Evolutionary conservation across 2,888 invertebrate species (phyloP), one percentile per base, ranked within the genome.

Genomic region (Temnothorax ravouxi): DNA sequence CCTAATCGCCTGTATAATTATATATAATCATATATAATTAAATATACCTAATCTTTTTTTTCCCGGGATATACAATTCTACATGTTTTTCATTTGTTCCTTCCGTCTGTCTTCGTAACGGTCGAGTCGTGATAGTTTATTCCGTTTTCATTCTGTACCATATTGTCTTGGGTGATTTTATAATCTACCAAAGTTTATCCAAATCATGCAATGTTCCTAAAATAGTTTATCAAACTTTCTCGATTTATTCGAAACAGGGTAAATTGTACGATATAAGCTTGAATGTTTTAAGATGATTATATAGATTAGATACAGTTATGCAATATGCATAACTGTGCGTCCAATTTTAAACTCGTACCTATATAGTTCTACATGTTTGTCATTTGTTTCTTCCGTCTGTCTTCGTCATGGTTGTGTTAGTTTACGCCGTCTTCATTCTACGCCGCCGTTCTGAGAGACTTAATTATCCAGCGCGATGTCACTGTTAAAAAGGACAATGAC

Each of bases 381-480:
- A 77, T n/a, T 52, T 52, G n/a, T 59, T 44, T 8, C 13, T 72
- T 18, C 25, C 34, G 25, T 59, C 25, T 34, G 18, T 69, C 29
- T n/a, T 71, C 5, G 44, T 79, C 56, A 71, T 25, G 18, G n/a
- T 56, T 59, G 38, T 25, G 41, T 47, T 77, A 44, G 41, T 80
- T 34, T 21, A 21, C 47, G 59, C 34, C 38, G 52, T 34, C 15
- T 54, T 79, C 18, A 72, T 59, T 66, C 47, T 79, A 54, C 21
- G 29, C 6, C 44, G 13, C 44, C 69, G 29, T 79, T 56, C 41
- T 34, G 47, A 69, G 56, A 88, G 91, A 92, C 89, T 93, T 92
- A 92, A 93, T 92, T 92, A 92, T 91, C 91, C 88, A 74, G 83
- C 88, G 88, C 86, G 88, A 88, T 89, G 90, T 88, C 86, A 87